phyloP scores from a whole-genome alignment of 1,140 invertebrate genomes.

The Grapholita molesta region DNA sequence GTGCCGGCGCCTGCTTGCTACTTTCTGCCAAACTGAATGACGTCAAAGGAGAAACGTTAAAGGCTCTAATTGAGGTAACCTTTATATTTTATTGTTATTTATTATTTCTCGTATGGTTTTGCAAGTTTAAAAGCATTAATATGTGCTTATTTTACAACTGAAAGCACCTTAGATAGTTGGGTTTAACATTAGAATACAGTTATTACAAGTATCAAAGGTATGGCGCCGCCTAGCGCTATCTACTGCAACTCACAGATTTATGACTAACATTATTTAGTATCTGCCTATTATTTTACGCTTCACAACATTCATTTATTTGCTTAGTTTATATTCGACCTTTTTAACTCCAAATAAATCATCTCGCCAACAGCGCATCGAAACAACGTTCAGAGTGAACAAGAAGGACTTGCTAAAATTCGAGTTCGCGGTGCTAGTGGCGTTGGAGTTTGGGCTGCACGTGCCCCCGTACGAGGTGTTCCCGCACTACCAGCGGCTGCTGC shows the following conservation, averaged over 20 bases:
- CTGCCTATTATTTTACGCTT: too few relatives aligned
- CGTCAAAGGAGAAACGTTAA: slow-evolving; percentile 93
- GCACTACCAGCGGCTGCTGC: slow-evolving; percentile 95
- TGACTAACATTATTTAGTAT: too few relatives aligned
- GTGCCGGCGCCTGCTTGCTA: slow-evolving; percentile 95
- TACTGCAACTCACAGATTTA: too few relatives aligned
- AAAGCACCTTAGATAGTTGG: too few relatives aligned
- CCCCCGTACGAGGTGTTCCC: slow-evolving; percentile 95
- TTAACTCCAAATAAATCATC: slow-evolving; percentile 33
- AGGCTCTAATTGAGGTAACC: slow-evolving; percentile 91
- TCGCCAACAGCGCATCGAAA: slow-evolving; percentile 88
- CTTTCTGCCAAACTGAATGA: slow-evolving; percentile 98
- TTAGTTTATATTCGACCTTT: slow-evolving; percentile 1
- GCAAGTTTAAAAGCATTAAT: too few relatives aligned
- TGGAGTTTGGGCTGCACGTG: slow-evolving; percentile 96
- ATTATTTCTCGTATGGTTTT: slow-evolving; percentile 10
- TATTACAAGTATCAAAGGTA: too few relatives aligned
- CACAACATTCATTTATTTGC: too few relatives aligned
- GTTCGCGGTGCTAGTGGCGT: slow-evolving; percentile 95
- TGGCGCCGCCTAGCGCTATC: too few relatives aligned
- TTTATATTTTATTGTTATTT: background rate
- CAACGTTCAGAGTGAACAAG: slow-evolving; percentile 92
- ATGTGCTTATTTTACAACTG: too few relatives aligned
- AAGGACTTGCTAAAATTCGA: slow-evolving; percentile 95
- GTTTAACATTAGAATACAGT: too few relatives aligned